Base-by-base conservation (phyloP, 2,888 invertebrate genomes). In the Drosophila lacicola region DNA sequence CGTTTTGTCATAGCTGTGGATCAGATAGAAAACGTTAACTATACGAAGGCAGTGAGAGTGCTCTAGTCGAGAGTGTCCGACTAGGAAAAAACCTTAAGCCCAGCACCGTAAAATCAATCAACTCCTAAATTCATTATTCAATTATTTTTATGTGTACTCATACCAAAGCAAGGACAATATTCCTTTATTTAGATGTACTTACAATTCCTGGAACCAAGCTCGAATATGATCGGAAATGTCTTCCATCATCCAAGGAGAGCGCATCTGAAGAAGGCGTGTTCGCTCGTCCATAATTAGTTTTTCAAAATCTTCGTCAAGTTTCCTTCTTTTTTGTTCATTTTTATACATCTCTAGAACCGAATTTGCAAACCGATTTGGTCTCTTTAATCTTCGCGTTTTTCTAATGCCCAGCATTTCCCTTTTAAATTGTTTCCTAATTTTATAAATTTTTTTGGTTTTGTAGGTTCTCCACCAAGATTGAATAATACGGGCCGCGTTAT, bases 141-240 rank as follows among this genome's bases (percentile, higher is more conserved):
- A 21, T 21, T 4, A 21, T 4, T 21, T 21, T 21, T 3, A 21
- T 21, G 21, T 21, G 21, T 21, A 21, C 21, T 21, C 21, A 21
- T 21, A 21, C 25, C 25, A 8, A 8, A 4, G 25, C 25, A 8
- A 8, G 25, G 25, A 8, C 25, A 2, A 0, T n/a, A 34, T 19
- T 34, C 9, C 11, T 14, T 14, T 34, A 33, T 19, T 21, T 9
- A 13, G 5, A 25, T 14, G 0, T 11, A 41, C 82, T 82, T 94
- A 95, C 95, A 95, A 96, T 75, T 94, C 92, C 36, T 93, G 86
- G 88, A 96, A 96, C 96, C 96, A 96, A 67, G 94, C 94, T 34
- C 96, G 93, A 70, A 96, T 95, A 90, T 96, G 95, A 73, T 96
- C 96, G 39, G 95, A 94, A 87, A 96, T 95, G 72, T 95, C 95